phyloP scores from a whole-genome alignment of 2,888 invertebrate genomes.

The Liposcelis brunnea region DNA sequence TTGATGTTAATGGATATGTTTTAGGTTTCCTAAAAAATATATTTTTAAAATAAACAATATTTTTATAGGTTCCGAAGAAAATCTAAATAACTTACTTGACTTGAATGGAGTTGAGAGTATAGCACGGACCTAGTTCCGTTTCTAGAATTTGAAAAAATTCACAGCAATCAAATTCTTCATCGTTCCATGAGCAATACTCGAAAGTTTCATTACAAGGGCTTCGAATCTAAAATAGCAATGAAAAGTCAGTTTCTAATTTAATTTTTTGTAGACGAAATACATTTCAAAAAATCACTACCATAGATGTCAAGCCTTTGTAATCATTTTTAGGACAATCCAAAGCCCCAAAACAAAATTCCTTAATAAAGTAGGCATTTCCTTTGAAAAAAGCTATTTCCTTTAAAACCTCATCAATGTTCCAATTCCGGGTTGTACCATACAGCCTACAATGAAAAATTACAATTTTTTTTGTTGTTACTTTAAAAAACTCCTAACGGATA shows the following conservation, averaged over 20 bases:
- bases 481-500: too few relatives aligned
- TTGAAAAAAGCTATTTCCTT: constrained; percentile 51
- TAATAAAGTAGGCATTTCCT: constrained; percentile 42
- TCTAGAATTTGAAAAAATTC: constrained; percentile 42
- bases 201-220: constrained; percentile 39
- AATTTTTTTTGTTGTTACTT: too few relatives aligned
- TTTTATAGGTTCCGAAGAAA: too few relatives aligned
- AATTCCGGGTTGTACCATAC: constrained; percentile 46
- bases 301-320: too few relatives aligned
- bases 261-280: too few relatives aligned
- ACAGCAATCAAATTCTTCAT: constrained; percentile 42
- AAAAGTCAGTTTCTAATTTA: too few relatives aligned
- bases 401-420: constrained; percentile 50
- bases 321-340: constrained; percentile 36
- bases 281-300: too few relatives aligned
- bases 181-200: constrained; percentile 43
- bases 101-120: constrained; percentile 46
- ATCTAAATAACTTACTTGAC: constrained; percentile 27
- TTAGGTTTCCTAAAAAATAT: constrained; percentile 21
- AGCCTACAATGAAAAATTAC: constrained; percentile 32
- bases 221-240: constrained; percentile 34
- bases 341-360: constrained; percentile 18
- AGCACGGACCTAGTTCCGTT: constrained; percentile 50
- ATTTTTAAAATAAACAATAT: too few relatives aligned
- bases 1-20: constrained; percentile 41